These are phyloP conservation scores for Brenthis ino DNA, from an alignment of 2,888 invertebrate species.

Conservation along the genomic window DNA sequence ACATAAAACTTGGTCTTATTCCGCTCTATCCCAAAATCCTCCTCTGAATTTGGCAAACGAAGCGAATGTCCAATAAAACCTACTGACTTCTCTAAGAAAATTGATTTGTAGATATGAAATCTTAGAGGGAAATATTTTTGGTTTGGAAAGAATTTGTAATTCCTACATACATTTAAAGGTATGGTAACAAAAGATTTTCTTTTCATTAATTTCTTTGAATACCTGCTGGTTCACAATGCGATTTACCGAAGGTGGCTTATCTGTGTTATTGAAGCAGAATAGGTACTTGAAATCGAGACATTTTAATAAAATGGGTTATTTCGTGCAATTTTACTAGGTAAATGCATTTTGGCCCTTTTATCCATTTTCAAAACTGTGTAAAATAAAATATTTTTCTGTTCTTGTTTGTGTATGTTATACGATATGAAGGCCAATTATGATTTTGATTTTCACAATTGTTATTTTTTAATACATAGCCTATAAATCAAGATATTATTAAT, in stretches of 20 bases:
- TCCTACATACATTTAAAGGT: conserved; percentile 12
- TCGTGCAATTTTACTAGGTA: conserved; percentile 2
- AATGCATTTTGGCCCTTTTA: background rate
- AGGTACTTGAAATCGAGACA: conserved; percentile 2
- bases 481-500: too few species aligned
- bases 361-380: too few species aligned
- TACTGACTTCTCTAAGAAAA: conserved; percentile 13
- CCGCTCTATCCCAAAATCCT: conserved; percentile 10
- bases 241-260: conserved; percentile 12
- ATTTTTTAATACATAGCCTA: too few species aligned
- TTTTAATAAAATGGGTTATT: conserved; percentile 6
- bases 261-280: conserved; percentile 19
- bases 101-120: conserved; percentile 20
- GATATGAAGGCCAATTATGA: too few species aligned
- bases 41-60: conserved; percentile 11
- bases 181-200: conserved; percentile 17
- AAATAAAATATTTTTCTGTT: too few species aligned
- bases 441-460: too few species aligned
- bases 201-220: conserved; percentile 19
- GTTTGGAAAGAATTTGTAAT: conserved; percentile 14
- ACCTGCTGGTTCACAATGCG: conserved; percentile 5
- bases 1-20: conserved; percentile 11
- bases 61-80: conserved; percentile 11
- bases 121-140: conserved; percentile 5
- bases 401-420: too few species aligned